phyloP scores from a whole-genome alignment of 2,113 vertebrate genomes.

The Cacatua alba region DNA sequence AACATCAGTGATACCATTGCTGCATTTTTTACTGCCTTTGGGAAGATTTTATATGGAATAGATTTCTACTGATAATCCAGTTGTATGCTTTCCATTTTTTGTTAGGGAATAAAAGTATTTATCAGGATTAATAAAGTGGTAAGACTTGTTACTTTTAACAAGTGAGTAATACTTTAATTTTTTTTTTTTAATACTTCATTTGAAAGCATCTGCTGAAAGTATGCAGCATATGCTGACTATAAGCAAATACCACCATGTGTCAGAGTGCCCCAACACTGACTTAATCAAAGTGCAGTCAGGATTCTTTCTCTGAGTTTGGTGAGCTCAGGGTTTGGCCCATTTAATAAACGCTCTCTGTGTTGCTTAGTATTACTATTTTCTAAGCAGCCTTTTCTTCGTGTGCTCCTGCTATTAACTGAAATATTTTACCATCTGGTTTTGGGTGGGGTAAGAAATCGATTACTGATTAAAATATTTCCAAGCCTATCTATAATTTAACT shows the following conservation, averaged over 20 bases:
- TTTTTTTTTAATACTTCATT: background rate
- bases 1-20: background rate
- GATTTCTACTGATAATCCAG: background rate
- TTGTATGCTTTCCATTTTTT: background rate
- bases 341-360: background rate
- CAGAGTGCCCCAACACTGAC: background rate
- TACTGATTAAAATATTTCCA: slow-evolving; percentile 51
- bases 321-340: background rate
- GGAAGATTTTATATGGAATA: background rate
- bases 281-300: background rate
- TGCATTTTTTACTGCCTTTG: background rate
- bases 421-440: slow-evolving; percentile 49
- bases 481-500: slow-evolving; percentile 32
- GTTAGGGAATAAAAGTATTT: background rate
- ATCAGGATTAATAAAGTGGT: background rate
- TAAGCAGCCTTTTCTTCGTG: background rate
- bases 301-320: background rate
- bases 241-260: background rate
- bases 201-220: background rate
- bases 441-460: slow-evolving; percentile 57
- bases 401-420: slow-evolving; percentile 8
- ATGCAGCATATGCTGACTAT: background rate
- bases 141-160: background rate
- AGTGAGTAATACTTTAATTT: background rate
- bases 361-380: background rate